Evolutionary conservation across 92 coral and sea anemone species (phyloP), one percentile per base, ranked within the genome.

Genomic region (Chrysogorgia sp.): DNA sequence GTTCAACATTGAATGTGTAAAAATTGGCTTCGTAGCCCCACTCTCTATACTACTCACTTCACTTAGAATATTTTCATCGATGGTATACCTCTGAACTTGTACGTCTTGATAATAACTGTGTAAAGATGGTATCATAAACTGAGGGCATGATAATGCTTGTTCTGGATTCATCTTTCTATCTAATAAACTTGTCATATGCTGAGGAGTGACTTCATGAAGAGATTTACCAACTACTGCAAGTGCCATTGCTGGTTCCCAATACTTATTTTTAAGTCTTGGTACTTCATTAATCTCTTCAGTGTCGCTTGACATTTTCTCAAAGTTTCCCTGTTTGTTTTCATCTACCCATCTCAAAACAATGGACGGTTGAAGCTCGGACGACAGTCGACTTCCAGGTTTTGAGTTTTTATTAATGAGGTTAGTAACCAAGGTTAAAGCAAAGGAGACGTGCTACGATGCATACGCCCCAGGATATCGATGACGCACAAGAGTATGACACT

Each of bases 151-250:
- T 62, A 92, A 74, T 12, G 97, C 96, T 88, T 90, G 86, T 35
- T 89, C 90, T 12, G 97, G 97, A 33, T 85, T 90, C 86, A 86
- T 74, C 63, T 81, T 40, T 23, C 82, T 76, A 52, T 90, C 96
- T 61, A 92, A 80, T 22, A 92, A 80, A 67, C 70, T 87, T 0
- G 96, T 86, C 22, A 86, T 49, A 10, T 77, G 83, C 80, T 92
- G 97, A 10, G 88, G 89, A 24, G 89, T 87, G 9, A 82, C 87
- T 34, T 85, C 76, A 0, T 89, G 74, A 48, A 85, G 87, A 0
- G 97, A 90, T 13, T 81, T 63, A 2, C 97, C 97, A 3, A 92
- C 91, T 40, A 92, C 96, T 15, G 97, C 84, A 17, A 90, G 77
- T 19, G 97, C 92, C 70, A 92, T 82, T 40, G 85, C 88, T 13